A percentile compares a stretch with the other conserved stretches of the same genome.
These are phyloP conservation scores for Arrhamphus sclerolepis DNA, from an alignment of 2,797 vertebrate species.

Conservation along the genomic window DNA sequence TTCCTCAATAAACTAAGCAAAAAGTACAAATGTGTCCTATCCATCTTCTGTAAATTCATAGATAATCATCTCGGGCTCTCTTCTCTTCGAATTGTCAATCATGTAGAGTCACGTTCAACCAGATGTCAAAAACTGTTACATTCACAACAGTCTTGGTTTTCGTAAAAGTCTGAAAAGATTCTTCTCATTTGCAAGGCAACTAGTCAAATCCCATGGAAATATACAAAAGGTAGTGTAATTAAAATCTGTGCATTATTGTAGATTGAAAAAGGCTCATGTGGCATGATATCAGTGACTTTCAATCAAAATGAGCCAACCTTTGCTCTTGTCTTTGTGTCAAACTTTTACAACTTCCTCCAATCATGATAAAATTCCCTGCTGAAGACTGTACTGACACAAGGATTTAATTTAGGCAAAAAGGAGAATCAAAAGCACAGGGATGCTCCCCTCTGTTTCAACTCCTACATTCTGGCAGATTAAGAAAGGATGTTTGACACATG, in stretches of 20 bases:
- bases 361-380: slow-evolving; percentile 15
- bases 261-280: background rate
- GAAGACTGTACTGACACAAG: slow-evolving; percentile 11
- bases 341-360: slow-evolving; percentile 7
- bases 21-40: background rate
- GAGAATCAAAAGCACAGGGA: slow-evolving; percentile 9
- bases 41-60: background rate
- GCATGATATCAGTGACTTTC: background rate
- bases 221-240: too few relatives aligned
- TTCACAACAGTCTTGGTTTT: too few relatives aligned
- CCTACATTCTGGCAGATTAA: slow-evolving; percentile 27
- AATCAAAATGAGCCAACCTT: background rate
- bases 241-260: too few relatives aligned
- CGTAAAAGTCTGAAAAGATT: too few relatives aligned
- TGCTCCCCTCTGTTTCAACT: slow-evolving; percentile 18
- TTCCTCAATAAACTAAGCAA: too few relatives aligned
- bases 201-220: too few relatives aligned
- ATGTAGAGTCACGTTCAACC: too few relatives aligned
- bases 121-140: too few relatives aligned
- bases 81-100: too few relatives aligned
- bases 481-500: slow-evolving; percentile 30
- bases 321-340: background rate
- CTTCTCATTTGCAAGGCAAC: too few relatives aligned
- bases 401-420: slow-evolving; percentile 5
- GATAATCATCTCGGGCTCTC: background rate